Percentiles rank a stretch among this genome's conserved stretches.
Conservation (phyloP, 2,797 vertebrate genomes). For the Rhynchotus rufescens region DNA sequence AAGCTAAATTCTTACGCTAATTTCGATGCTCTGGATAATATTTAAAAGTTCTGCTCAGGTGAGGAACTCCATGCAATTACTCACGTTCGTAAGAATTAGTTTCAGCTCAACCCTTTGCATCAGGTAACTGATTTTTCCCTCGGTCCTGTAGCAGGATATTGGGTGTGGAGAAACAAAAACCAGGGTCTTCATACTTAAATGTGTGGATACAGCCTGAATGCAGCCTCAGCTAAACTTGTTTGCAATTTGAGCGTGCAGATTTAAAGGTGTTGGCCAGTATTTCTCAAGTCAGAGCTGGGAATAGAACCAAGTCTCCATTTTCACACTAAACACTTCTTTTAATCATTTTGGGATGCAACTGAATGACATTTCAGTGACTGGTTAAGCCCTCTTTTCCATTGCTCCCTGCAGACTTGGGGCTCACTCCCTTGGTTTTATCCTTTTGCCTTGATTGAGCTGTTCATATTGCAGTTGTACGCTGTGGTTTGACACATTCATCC, state of each 20-base stretch:
- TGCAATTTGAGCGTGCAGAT: fast-evolving
- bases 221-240: background rate
- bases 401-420: background rate
- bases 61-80: background rate
- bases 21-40: background rate
- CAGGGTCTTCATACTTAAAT: background rate
- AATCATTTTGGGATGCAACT: background rate
- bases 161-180: background rate
- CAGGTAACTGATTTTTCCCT: background rate
- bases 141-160: background rate
- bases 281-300: background rate
- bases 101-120: background rate
- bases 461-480: background rate
- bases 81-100: background rate
- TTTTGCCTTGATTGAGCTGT: background rate
- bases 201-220: background rate
- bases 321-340: background rate
- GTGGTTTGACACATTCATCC: background rate
- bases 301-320: background rate
- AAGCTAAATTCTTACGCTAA: background rate
- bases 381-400: background rate
- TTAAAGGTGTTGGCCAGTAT: background rate
- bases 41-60: background rate
- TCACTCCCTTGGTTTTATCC: background rate
- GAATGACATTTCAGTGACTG: background rate